Conservation (phyloP, 2,888 invertebrate species). For the Empis stercorea region DNA sequence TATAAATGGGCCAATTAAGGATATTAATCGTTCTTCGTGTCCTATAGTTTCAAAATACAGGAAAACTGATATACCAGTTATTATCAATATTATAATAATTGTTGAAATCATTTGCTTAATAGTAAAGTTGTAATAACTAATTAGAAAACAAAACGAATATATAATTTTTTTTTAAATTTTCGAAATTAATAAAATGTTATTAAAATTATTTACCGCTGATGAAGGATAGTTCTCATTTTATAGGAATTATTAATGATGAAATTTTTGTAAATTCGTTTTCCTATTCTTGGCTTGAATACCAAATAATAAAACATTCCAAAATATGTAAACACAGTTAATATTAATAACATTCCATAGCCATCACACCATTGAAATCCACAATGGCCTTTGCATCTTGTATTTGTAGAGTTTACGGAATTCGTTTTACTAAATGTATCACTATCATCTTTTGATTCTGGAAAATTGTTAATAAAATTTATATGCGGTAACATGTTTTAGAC, state of each 20-base stretch:
- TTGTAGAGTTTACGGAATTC: background rate
- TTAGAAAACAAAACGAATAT: background rate
- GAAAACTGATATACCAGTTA: conserved; percentile 43
- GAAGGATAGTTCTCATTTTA: too few relatives aligned
- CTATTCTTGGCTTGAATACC: conserved; percentile 44
- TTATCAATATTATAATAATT: conserved; percentile 34
- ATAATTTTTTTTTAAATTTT: too few relatives aligned
- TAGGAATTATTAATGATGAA: too few relatives aligned
- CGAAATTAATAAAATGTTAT: too few relatives aligned
- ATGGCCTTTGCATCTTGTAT: conserved; percentile 10
- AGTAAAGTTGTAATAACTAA: too few relatives aligned
- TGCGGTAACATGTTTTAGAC: too few relatives aligned
- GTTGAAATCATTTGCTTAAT: conserved; percentile 23
- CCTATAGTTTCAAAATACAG: conserved; percentile 51
- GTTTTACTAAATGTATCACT: background rate
- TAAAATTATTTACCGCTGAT: too few relatives aligned
- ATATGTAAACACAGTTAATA: conserved; percentile 47
- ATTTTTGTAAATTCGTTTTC: too few relatives aligned
- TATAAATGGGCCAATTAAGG: conserved; percentile 50
- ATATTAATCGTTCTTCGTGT: conserved; percentile 47
- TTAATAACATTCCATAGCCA: conserved; percentile 59
- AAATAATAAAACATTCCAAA: conserved; percentile 49
- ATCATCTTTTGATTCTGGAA: background rate
- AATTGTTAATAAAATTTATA: too few relatives aligned
- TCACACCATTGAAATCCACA: conserved; percentile 40